A percentile compares a stretch with the other conserved stretches of the same genome.
phyloP scores from a whole-genome alignment of 1,140 invertebrate genomes.

The Heliconius nattereri region DNA sequence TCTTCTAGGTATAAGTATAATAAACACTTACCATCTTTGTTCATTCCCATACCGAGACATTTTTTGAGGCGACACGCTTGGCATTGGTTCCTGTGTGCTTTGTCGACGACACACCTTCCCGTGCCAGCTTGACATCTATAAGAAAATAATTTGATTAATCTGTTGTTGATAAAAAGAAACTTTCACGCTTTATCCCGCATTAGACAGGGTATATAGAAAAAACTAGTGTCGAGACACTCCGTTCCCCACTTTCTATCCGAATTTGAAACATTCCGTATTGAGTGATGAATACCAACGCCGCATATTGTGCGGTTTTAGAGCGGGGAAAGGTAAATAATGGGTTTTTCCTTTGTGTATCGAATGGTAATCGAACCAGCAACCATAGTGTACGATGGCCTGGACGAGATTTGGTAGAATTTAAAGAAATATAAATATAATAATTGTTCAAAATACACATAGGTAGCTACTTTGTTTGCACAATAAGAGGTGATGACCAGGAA shows the following conservation, averaged over 20 bases:
- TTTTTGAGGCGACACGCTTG: conserved; percentile 99
- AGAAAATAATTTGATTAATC: conserved; percentile 5
- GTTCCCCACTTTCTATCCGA: neutral
- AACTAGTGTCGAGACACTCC: neutral
- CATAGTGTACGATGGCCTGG: too few species aligned
- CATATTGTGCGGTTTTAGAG: neutral
- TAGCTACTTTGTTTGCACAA: too few species aligned
- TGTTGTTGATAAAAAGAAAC: neutral
- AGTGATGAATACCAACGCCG: neutral
- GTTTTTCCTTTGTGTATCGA: too few species aligned
- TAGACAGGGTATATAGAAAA: neutral
- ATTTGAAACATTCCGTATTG: neutral
- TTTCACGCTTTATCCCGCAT: too few species aligned
- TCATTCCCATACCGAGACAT: conserved; percentile 99
- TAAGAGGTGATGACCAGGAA: too few species aligned
- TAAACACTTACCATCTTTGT: conserved; percentile 96
- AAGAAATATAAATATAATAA: too few species aligned
- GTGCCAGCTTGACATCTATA: conserved; percentile 81
- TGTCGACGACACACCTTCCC: conserved; percentile 97
- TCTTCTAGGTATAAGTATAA: neutral
- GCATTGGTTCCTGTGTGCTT: conserved; percentile 99
- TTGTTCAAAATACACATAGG: too few species aligned
- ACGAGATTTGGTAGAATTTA: too few species aligned
- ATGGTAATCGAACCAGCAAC: too few species aligned
- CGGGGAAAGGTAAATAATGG: neutral